Percentiles rank a stretch among this genome's conserved stretches.
These are phyloP conservation scores for Pelvicachromis taeniatus DNA, from an alignment of 2,113 vertebrate genomes.

Conservation along the genomic window DNA sequence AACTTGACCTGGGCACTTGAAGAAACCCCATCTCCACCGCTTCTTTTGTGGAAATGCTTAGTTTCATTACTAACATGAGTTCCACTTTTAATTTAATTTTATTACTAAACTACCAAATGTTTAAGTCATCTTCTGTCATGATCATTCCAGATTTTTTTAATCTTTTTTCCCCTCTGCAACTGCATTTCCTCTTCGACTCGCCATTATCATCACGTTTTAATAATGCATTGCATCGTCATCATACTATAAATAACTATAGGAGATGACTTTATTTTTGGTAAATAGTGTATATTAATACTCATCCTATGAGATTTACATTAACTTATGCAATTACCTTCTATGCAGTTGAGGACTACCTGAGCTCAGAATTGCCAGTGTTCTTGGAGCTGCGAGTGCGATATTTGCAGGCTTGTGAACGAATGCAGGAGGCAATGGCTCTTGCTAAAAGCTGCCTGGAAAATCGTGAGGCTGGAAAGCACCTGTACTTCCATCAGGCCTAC, in stretches of 20 bases:
- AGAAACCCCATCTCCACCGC: background rate
- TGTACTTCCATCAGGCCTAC: conserved; percentile 96
- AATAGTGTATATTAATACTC: background rate
- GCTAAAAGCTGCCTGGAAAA: conserved; percentile 92
- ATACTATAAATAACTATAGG: background rate
- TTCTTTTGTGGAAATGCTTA: background rate
- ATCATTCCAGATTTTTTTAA: background rate
- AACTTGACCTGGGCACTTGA: background rate
- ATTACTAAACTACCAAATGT: background rate
- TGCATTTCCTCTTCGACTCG: background rate
- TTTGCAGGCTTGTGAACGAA: conserved; percentile 93
- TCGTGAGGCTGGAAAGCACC: conserved; percentile 82
- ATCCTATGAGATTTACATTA: background rate
- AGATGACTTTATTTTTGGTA: background rate
- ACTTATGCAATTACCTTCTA: background rate
- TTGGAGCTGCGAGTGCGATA: conserved; percentile 96
- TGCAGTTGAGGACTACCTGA: conserved; percentile 89
- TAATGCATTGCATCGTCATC: background rate
- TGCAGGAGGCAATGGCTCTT: conserved; percentile 90
- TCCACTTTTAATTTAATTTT: background rate
- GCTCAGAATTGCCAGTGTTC: conserved; percentile 90
- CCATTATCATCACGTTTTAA: background rate
- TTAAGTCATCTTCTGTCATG: background rate
- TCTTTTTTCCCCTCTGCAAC: background rate
- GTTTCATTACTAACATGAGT: background rate